These are phyloP conservation scores for Habrosyne pyritoides DNA, from an alignment of 2,888 invertebrate genomes.

Conservation along the genomic window DNA sequence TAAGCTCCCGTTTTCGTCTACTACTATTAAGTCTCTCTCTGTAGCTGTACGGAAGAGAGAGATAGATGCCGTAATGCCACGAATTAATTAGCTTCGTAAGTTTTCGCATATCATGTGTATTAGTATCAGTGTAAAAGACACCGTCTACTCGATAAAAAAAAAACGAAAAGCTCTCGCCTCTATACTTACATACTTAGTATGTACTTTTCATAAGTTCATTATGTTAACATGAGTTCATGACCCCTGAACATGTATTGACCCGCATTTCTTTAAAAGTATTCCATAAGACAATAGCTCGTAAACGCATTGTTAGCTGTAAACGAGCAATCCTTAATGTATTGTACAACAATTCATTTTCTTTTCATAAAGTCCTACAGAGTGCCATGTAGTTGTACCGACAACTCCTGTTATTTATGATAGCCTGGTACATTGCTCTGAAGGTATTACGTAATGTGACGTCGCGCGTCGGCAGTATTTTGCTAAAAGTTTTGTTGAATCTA, in stretches of 20 bases:
- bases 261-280: neutral
- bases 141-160: too few relatives aligned
- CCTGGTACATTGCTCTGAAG: constrained; percentile 15
- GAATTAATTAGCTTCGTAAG: too few relatives aligned
- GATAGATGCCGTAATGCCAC: too few relatives aligned
- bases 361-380: neutral
- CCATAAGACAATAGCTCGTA: neutral
- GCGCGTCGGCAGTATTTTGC: neutral
- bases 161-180: too few relatives aligned
- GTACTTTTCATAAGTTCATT: neutral
- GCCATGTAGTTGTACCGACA: neutral
- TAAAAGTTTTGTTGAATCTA: neutral
- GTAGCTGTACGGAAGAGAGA: too few relatives aligned
- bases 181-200: too few relatives aligned
- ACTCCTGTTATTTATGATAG: constrained; percentile 8
- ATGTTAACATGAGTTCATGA: neutral
- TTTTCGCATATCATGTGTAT: too few relatives aligned
- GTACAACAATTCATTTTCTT: neutral
- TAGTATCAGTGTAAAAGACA: too few relatives aligned
- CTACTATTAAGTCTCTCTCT: too few relatives aligned
- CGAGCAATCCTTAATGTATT: neutral
- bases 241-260: neutral
- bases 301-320: neutral
- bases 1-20: too few relatives aligned
- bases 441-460: constrained; percentile 9